These are phyloP conservation scores for Marcusenius ussheri DNA, from an alignment of 2,113 vertebrate genomes.

Conservation along the genomic window DNA sequence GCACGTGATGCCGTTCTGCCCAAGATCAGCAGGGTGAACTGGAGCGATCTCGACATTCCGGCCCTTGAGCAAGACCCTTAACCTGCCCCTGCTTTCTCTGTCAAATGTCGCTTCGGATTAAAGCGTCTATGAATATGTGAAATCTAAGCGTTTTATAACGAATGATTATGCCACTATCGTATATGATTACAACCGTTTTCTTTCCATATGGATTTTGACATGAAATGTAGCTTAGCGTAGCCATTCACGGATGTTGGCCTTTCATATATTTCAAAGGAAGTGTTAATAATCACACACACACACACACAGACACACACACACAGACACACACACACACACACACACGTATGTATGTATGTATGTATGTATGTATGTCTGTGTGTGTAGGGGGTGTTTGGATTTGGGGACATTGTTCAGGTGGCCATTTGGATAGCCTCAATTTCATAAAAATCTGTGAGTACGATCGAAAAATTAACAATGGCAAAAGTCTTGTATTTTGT, in stretches of 20 bases:
- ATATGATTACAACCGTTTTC: neutral
- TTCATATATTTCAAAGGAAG: neutral
- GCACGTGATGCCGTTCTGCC: neutral
- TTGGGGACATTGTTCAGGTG: too few relatives aligned
- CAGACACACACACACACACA: too few relatives aligned
- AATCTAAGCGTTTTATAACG: neutral
- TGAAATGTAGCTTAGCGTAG: neutral
- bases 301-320: neutral
- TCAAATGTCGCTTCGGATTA: neutral
- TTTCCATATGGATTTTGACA: neutral
- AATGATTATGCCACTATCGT: neutral
- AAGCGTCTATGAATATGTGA: neutral
- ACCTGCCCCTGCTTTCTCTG: neutral
- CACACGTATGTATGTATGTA: too few relatives aligned
- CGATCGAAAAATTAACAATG: too few relatives aligned
- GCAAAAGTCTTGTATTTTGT: too few relatives aligned
- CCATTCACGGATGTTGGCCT: neutral
- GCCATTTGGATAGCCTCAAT: too few relatives aligned
- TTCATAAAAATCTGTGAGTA: too few relatives aligned
- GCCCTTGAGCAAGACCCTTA: neutral
- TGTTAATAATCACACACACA: neutral
- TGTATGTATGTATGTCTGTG: too few relatives aligned
- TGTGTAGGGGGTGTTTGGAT: too few relatives aligned
- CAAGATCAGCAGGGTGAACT: neutral
- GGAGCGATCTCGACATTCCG: neutral